These are phyloP conservation scores for Hyppa rectilinea DNA, from an alignment of 2,888 invertebrate genomes.

Conservation along the genomic window DNA sequence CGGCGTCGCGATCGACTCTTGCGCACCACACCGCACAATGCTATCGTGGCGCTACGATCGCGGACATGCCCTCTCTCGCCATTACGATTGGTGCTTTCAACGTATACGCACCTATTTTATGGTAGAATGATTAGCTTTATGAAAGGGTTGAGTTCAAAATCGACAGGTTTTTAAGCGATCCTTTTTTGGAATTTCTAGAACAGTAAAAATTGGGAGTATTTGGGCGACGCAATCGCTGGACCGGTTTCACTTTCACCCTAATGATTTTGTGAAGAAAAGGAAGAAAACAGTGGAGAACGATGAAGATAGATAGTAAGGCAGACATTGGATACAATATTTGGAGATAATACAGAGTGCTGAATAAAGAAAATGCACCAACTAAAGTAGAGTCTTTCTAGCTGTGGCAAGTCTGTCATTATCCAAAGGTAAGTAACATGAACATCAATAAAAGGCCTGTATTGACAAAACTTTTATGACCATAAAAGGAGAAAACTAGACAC, in stretches of 20 bases:
- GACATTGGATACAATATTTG: neutral
- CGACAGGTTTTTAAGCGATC: conserved; percentile 22
- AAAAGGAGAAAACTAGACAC: conserved; percentile 28
- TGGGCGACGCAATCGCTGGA: rapidly evolving
- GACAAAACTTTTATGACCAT: conserved; percentile 36
- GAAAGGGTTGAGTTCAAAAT: conserved; percentile 64
- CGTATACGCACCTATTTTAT: conserved; percentile 81
- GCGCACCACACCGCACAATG: conserved; percentile 86
- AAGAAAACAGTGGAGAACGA: neutral
- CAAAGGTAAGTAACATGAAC: neutral
- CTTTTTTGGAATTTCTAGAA: neutral
- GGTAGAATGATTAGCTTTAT: conserved; percentile 83
- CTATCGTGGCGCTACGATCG: conserved; percentile 88
- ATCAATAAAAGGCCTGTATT: conserved; percentile 25
- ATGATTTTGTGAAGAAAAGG: neutral
- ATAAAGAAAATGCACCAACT: neutral
- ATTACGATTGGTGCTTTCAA: conserved; percentile 86
- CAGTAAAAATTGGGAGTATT: neutral
- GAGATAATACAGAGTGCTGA: neutral
- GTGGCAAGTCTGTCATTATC: neutral
- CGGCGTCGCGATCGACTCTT: conserved; percentile 87
- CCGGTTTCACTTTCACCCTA: neutral
- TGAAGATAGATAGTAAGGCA: neutral
- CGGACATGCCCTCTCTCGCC: conserved; percentile 86
- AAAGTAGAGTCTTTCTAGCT: neutral